These are phyloP conservation scores for Drosophila neocordata DNA, from an alignment of 1,140 invertebrate species.

Conservation along the genomic window DNA sequence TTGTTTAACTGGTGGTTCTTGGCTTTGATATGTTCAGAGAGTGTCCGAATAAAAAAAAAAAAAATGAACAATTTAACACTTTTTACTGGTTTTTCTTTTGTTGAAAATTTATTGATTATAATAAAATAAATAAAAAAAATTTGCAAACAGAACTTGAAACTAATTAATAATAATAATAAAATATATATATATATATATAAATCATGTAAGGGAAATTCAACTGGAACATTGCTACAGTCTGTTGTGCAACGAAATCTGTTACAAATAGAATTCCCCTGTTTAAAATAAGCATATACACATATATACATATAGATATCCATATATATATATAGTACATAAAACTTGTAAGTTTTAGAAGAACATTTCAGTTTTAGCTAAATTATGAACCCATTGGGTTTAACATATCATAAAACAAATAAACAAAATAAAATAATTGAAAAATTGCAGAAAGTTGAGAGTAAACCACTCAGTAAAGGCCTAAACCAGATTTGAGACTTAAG, in stretches of 20 bases:
- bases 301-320: slow-evolving; percentile 26
- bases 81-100: slow-evolving; percentile 52
- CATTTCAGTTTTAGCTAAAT: slow-evolving; percentile 7
- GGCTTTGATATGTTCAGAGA: slow-evolving; percentile 52
- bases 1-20: slow-evolving; percentile 44
- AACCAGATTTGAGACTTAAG: slow-evolving; percentile 46
- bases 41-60: background rate
- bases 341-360: slow-evolving; percentile 21
- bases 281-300: background rate
- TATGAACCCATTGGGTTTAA: slow-evolving; percentile 60
- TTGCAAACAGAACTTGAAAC: slow-evolving; percentile 69
- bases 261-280: background rate
- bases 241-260: background rate
- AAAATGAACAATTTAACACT: background rate
- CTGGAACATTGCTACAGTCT: background rate
- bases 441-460: slow-evolving; percentile 12
- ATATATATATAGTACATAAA: slow-evolving; percentile 28
- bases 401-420: slow-evolving; percentile 26
- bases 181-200: slow-evolving; percentile 55
- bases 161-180: slow-evolving; percentile 67
- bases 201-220: background rate
- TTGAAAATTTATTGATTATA: slow-evolving; percentile 42
- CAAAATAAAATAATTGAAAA: slow-evolving; percentile 22
- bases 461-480: slow-evolving; percentile 36
- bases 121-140: slow-evolving; percentile 30